phyloP scores from a whole-genome alignment of 2,888 invertebrate genomes.

The Melitaea athalia region DNA sequence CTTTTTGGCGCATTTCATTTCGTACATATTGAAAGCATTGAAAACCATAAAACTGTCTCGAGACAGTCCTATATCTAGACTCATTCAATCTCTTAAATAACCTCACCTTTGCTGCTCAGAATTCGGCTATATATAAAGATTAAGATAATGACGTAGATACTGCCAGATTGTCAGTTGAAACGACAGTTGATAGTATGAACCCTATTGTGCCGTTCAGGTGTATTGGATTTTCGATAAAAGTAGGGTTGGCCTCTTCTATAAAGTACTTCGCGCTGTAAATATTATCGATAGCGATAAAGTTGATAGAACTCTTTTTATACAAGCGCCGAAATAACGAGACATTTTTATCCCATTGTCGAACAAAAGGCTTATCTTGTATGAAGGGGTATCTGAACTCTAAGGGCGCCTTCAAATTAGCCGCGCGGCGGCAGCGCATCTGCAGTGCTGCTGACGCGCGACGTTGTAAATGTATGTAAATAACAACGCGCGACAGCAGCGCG shows the following conservation, averaged over 20 bases:
- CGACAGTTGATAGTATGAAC: constrained; percentile 15
- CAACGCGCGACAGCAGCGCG: too few relatives aligned
- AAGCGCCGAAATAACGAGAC: not conserved
- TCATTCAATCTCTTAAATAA: not conserved
- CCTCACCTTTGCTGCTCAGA: not conserved
- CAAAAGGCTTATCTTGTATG: constrained; percentile 4
- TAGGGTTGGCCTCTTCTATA: constrained; percentile 10
- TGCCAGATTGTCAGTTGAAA: constrained; percentile 11
- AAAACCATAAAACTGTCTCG: not conserved
- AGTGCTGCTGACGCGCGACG: too few relatives aligned
- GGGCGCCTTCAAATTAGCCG: too few relatives aligned
- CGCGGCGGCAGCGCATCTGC: too few relatives aligned
- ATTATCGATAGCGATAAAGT: constrained; percentile 9
- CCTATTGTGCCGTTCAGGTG: constrained; percentile 3
- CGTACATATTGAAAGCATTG: not conserved
- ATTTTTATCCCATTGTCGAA: not conserved
- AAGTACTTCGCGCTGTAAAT: constrained; percentile 5
- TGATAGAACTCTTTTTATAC: constrained; percentile 8
- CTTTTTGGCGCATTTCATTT: not conserved
- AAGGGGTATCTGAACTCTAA: not conserved
- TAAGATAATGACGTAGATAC: constrained; percentile 18
- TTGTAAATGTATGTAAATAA: too few relatives aligned
- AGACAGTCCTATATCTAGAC: not conserved
- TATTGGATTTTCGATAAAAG: constrained; percentile 19
- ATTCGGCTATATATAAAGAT: constrained; percentile 15